Percentiles rank a stretch among this genome's conserved stretches.
phyloP scores from a whole-genome alignment of 2,797 vertebrate species.

The Halcyon leucocephala region DNA sequence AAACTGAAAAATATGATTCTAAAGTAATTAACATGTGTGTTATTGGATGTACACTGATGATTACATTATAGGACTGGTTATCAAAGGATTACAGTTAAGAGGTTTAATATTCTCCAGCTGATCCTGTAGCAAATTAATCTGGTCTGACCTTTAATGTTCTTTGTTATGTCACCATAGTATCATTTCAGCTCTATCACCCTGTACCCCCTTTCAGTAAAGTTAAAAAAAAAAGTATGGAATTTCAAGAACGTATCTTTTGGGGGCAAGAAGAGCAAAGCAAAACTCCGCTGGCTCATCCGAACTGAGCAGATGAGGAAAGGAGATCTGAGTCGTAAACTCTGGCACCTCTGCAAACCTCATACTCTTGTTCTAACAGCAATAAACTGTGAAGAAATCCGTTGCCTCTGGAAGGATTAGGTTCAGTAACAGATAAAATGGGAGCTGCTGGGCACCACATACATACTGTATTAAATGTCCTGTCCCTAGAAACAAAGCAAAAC shows the following conservation, averaged over 20 bases:
- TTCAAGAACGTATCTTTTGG: not conserved
- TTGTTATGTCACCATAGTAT: conserved; percentile 70
- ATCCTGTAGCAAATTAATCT: conserved; percentile 65
- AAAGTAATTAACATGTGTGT: conserved; percentile 65
- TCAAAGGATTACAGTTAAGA: conserved; percentile 67
- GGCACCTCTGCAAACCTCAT: not conserved
- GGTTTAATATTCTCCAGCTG: conserved; percentile 71
- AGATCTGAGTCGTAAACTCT: not conserved
- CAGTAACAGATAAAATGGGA: not conserved
- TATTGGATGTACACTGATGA: conserved; percentile 67
- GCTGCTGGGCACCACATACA: not conserved
- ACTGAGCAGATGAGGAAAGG: not conserved
- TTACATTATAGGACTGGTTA: conserved; percentile 65
- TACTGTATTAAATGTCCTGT: not conserved
- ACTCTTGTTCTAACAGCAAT: no score
- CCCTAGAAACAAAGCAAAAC: not conserved
- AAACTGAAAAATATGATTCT: conserved; percentile 53
- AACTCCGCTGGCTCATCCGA: not conserved
- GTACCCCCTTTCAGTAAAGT: not conserved
- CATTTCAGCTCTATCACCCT: conserved; percentile 47
- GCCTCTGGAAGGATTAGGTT: not conserved
- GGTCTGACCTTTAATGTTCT: conserved; percentile 72
- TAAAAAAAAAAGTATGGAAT: not conserved
- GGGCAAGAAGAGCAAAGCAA: not conserved
- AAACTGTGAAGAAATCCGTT: not conserved